phyloP scores from a whole-genome alignment of 2,797 vertebrate species.

The Lagocephalus sceleratus region DNA sequence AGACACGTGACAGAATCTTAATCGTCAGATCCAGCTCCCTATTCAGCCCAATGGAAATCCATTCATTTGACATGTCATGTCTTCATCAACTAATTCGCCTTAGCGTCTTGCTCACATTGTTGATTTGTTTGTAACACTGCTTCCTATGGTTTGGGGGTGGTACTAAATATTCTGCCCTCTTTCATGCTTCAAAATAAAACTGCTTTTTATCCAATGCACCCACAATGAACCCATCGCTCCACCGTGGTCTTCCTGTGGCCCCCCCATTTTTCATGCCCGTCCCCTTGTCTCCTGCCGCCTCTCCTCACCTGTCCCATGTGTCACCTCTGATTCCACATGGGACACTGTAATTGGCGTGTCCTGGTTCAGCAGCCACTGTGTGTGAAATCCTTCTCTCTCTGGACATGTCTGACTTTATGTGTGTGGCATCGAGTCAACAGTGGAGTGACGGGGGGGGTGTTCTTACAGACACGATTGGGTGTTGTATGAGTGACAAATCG shows the following conservation, averaged over 20 bases:
- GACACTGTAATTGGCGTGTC: constrained; percentile 33
- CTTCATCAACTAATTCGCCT: constrained; percentile 6
- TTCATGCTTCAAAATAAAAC: too few relatives aligned
- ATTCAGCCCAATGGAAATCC: too few relatives aligned
- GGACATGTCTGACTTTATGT: background rate
- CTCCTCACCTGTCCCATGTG: constrained; percentile 48
- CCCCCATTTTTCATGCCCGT: constrained; percentile 31
- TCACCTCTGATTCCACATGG: constrained; percentile 47
- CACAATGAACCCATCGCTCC: too few relatives aligned
- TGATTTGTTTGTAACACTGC: too few relatives aligned
- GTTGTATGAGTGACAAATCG: constrained; percentile 37
- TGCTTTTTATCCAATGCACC: too few relatives aligned
- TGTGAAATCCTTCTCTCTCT: constrained; percentile 1
- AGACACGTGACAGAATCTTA: too few relatives aligned
- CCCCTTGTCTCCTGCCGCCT: constrained; percentile 6
- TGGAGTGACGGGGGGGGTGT: background rate
- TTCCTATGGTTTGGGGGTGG: too few relatives aligned
- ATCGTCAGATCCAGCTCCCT: too few relatives aligned
- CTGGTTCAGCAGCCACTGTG: constrained; percentile 6
- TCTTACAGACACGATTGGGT: constrained; percentile 12
- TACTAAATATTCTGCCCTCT: too few relatives aligned
- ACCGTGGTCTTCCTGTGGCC: background rate
- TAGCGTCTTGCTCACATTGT: background rate
- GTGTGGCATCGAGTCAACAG: constrained; percentile 1
- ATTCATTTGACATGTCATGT: too few relatives aligned